Percentiles rank a stretch among this genome's conserved stretches.
Conservation (phyloP, 2,888 invertebrate genomes). For the Gymnosoma rotundatum region DNA sequence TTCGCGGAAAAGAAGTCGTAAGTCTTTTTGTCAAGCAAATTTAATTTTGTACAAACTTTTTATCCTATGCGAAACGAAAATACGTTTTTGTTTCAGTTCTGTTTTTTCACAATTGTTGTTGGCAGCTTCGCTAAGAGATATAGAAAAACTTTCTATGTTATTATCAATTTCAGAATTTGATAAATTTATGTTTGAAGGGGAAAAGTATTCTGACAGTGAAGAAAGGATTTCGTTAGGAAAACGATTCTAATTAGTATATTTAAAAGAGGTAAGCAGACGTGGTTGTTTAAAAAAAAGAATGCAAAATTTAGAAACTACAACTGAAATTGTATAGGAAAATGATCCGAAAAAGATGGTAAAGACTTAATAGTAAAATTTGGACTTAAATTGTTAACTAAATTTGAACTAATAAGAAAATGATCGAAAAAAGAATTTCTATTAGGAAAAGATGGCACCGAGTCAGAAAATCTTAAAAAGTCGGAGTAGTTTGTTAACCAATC, state of each 20-base stretch:
- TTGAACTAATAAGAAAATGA: not conserved
- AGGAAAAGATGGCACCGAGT: not conserved
- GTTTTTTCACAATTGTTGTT: not conserved
- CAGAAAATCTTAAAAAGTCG: not conserved
- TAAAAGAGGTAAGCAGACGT: not conserved
- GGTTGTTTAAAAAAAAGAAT: not conserved
- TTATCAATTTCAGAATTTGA: too few relatives aligned
- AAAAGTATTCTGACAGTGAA: not conserved
- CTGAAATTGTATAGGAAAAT: conserved; percentile 6
- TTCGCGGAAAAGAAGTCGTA: not conserved
- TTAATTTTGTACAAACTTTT: conserved; percentile 4
- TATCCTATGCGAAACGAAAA: not conserved
- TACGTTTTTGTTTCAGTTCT: not conserved
- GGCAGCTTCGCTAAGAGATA: too few relatives aligned
- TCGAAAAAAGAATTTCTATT: not conserved
- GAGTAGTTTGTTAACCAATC: not conserved
- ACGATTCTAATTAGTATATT: not conserved
- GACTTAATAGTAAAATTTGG: conserved; percentile 2
- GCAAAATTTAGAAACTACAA: conserved; percentile 1
- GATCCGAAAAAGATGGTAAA: not conserved
- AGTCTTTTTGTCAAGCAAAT: conserved; percentile 1
- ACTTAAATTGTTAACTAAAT: not conserved
- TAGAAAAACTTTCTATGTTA: too few relatives aligned
- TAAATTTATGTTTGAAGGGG: not conserved
- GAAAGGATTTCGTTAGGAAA: not conserved